Evolutionary conservation across 2,797 vertebrate genomes (phyloP), one percentile per base, ranked within the genome.

Genomic region (Sitta carolinensis): DNA sequence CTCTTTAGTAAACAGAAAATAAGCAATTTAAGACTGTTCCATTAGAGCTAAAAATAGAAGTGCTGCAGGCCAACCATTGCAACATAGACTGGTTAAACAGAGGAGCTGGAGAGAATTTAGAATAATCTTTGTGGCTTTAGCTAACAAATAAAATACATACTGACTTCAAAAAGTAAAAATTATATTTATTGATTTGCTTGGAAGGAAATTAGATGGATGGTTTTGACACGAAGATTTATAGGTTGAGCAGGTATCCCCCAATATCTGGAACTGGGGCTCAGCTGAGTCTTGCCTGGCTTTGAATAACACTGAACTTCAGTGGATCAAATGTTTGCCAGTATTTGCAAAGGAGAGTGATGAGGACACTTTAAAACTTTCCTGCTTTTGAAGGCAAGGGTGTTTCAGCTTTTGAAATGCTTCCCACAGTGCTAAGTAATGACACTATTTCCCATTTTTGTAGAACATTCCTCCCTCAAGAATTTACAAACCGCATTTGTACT

Each of bases 1-100:
- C 93, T 97, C 97, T 98, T 98, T 97, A 97, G 97, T 98, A 98
- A 98, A 98, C 96, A 98, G 97, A 98, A 98, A 98, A 98, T 98
- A 98, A 97, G 97, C 97, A 98, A 98, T 98, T 97, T 98, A 97
- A 97, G 97, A 93, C 95, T 94, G 96, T 96, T 98, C 96, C 82
- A 97, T 96, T 97, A 97, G 92, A 85, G 84, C 96, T 98, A 98
- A 98, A 98, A 98, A 98, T 98, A 98, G 97, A 96, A 96, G 50
- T 84, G 97, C 97, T 97, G 96, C 95, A 97, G 97, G 97, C 96
- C 88, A 97, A 90, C 87, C 85, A 92, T 96, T 94, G 94, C 94
- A 95, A 96, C 95, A 93, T 55, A 97, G 87, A 94, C 92, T 97
- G 93, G 94, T 97, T 97, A 97, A 97, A 97, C 86, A 96, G 95